phyloP scores from a whole-genome alignment of 1,140 invertebrate species.

The Scaptomyza graminum region DNA sequence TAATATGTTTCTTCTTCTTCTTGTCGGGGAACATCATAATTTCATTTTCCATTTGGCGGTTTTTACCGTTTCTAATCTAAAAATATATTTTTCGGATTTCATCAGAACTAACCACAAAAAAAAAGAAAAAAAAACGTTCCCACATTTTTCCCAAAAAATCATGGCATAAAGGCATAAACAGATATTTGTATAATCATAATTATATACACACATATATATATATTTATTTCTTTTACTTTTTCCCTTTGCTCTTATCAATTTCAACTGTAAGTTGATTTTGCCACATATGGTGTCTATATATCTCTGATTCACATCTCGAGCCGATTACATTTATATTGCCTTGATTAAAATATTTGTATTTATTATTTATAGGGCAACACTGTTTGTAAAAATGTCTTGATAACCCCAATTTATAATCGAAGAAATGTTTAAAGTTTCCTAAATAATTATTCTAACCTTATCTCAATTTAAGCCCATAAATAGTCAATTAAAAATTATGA shows the following conservation, averaged over 20 bases:
- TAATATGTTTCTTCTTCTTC: slow-evolving; percentile 39
- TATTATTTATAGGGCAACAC: too few species aligned
- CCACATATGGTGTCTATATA: slow-evolving; percentile 34
- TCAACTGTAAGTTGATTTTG: slow-evolving; percentile 3
- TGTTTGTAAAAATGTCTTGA: too few species aligned
- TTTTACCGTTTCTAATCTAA: slow-evolving; percentile 10
- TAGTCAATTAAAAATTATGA: too few species aligned
- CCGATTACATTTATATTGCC: neutral
- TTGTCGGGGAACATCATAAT: slow-evolving; percentile 25
- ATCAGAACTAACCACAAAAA: neutral
- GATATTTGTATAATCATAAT: slow-evolving; percentile 14
- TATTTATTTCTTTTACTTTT: too few species aligned
- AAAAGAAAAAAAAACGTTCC: neutral
- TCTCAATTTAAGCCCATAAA: too few species aligned
- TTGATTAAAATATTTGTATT: neutral
- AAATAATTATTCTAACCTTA: too few species aligned
- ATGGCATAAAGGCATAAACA: neutral
- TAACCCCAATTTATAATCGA: too few species aligned
- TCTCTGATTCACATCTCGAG: neutral
- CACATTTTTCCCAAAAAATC: neutral
- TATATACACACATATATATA: neutral
- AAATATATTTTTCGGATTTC: slow-evolving; percentile 12
- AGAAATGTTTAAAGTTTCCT: too few species aligned
- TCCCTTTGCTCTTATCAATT: slow-evolving; percentile 13
- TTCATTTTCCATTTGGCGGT: slow-evolving; percentile 28